Conservation (phyloP, 2,888 invertebrate genomes). For the Hartigia nigra region DNA sequence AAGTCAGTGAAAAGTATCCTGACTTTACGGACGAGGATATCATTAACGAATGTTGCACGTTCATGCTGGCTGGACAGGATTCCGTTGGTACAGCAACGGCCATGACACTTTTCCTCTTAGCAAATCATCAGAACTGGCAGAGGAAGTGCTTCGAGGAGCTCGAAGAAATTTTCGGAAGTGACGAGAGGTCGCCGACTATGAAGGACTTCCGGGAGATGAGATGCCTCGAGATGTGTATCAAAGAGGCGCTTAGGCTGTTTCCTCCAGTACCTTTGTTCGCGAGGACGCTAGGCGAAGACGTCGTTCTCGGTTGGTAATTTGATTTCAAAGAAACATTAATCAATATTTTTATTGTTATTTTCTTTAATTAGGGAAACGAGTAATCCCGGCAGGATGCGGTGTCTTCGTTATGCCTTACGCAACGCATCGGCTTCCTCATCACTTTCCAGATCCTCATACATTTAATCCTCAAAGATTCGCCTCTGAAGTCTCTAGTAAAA, state of each 20-base stretch:
- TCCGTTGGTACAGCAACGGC: conserved; percentile 72
- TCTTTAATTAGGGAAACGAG: conserved; percentile 60
- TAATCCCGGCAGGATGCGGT: conserved; percentile 69
- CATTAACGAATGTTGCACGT: conserved; percentile 72
- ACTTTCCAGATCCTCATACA: conserved; percentile 70
- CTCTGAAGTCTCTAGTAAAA: conserved; percentile 66
- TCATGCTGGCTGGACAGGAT: conserved; percentile 75
- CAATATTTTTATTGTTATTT: neutral
- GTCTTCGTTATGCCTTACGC: conserved; percentile 70
- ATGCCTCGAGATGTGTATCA: conserved; percentile 57
- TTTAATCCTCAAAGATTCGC: conserved; percentile 72
- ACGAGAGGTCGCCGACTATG: conserved; percentile 40
- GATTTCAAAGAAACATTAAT: neutral
- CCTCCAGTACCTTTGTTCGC: conserved; percentile 58
- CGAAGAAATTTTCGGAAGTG: conserved; percentile 43
- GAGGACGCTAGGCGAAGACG: conserved; percentile 52
- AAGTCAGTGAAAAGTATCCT: conserved; percentile 67
- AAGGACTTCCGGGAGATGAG: conserved; percentile 51
- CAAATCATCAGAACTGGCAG: conserved; percentile 68
- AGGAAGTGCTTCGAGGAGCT: conserved; percentile 49
- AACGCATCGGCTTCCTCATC: conserved; percentile 70
- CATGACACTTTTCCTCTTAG: conserved; percentile 70
- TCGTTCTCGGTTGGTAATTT: conserved; percentile 16
- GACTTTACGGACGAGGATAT: conserved; percentile 71
- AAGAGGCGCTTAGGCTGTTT: conserved; percentile 57